Evolutionary conservation across 2,797 vertebrate species (phyloP), one percentile per base, ranked within the genome.

Genomic region (Sarcoramphus papa): DNA sequence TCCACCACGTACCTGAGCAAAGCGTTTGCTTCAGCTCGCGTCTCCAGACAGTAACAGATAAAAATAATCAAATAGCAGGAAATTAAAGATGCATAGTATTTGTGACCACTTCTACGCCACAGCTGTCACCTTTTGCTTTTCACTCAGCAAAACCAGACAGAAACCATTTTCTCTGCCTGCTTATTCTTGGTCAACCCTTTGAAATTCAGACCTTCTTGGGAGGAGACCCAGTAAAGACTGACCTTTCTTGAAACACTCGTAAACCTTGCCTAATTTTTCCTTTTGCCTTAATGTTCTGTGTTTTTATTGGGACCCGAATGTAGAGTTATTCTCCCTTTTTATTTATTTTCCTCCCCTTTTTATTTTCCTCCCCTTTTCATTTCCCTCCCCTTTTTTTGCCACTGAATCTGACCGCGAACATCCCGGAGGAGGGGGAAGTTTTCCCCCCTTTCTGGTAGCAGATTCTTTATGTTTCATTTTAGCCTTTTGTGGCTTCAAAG

Each of bases 401-500:
- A n/a, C 90, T 6, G 53, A 67, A 88, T 75, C 69, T 3, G 2
- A 68, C 57, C 8, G 69, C 0, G 9, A 87, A 40, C 73, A 67
- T 60, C 78, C 41, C 6, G 0, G 62, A 25, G 83, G 57, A 93
- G 43, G 25, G 30, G 24, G 65, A 90, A 90, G 31, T 88, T 90
- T 95, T 92, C 90, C 84, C 81, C 57, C 62, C 18, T 63, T 96
- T 93, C 83, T 92, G 92, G 88, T 87, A 93, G 90, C 93, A 75
- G 92, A 94, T 94, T 92, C 94, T 87, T 95, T 53, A 12, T 43
- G 72, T 76, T 95, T 85, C 90, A 76, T 89, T 95, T 92, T 67
- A 93, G 78, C 74, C 63, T 92, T 94, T 79, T 94, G 95, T 74
- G 90, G 94, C 94, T 96, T 94, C 94, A 84, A 73, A 94, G 95